Evolutionary conservation across 2,797 vertebrate species (phyloP).

Genomic region (Oryzias sinensis): DNA sequence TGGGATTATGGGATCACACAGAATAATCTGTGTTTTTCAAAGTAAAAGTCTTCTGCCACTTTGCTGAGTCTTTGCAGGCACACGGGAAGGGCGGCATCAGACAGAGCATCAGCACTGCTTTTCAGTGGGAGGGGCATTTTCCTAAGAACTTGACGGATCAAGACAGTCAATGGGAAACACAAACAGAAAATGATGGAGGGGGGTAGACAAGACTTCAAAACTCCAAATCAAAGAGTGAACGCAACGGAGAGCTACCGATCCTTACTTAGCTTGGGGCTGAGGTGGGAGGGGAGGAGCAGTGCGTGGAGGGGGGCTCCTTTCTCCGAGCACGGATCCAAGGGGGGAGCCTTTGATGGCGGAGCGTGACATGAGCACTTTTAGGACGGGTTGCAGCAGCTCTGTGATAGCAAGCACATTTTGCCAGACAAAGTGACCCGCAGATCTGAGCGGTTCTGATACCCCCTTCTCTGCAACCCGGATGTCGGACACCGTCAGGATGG

Average conservation of each 20-base stretch:
- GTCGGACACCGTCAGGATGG: too few relatives aligned
- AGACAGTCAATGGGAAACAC: constrained; percentile 49
- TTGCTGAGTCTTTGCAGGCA: not conserved
- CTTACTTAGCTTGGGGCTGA: constrained; percentile 47
- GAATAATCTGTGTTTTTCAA: too few relatives aligned
- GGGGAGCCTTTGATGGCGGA: constrained; percentile 72
- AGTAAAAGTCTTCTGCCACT: too few relatives aligned
- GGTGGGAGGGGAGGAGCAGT: constrained; percentile 46
- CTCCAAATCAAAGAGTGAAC: constrained; percentile 68
- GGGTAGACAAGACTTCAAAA: constrained; percentile 62
- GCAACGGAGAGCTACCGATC: constrained; percentile 61
- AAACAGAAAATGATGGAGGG: constrained; percentile 21
- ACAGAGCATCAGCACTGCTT: constrained; percentile 21
- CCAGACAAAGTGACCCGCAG: constrained; percentile 30
- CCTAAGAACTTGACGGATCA: constrained; percentile 47
- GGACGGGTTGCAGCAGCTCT: constrained; percentile 43
- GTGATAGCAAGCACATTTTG: constrained; percentile 60
- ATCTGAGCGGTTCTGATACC: constrained; percentile 42
- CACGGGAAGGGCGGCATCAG: constrained; percentile 20
- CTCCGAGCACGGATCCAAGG: constrained; percentile 67
- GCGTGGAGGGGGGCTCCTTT: constrained; percentile 32
- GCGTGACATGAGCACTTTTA: constrained; percentile 73
- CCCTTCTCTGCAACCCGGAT: too few relatives aligned
- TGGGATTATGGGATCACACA: too few relatives aligned
- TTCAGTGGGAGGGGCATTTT: constrained; percentile 18